These are phyloP conservation scores for Stigmatopora argus DNA, from an alignment of 2,113 vertebrate species.

Conservation along the genomic window DNA sequence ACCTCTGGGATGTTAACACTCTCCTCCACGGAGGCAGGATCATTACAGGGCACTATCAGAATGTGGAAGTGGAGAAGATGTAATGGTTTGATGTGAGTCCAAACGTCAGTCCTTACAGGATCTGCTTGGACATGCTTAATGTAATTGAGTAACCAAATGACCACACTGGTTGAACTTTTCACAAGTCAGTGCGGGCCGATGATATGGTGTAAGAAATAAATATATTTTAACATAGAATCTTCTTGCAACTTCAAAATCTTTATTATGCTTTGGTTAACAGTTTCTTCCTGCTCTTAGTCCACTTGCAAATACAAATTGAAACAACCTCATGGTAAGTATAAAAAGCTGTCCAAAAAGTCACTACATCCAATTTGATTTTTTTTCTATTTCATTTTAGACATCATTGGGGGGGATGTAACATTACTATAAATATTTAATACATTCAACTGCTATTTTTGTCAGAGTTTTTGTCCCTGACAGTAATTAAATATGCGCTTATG, in stretches of 20 bases:
- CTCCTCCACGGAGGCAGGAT: background rate
- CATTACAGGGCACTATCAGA: background rate
- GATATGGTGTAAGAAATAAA: background rate
- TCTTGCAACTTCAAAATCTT: background rate
- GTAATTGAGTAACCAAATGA: background rate
- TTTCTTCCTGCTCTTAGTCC: background rate
- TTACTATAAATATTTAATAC: too few species aligned
- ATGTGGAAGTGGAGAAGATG: conserved; percentile 4
- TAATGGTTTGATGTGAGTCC: background rate
- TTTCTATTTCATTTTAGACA: too few species aligned
- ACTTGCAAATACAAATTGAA: background rate
- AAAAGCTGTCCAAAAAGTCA: background rate
- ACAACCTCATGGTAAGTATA: background rate
- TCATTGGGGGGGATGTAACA: too few species aligned
- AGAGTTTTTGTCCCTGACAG: too few species aligned
- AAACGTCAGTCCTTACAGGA: background rate
- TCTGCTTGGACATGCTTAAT: background rate
- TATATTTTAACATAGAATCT: background rate
- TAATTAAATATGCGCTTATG: too few species aligned
- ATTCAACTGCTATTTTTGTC: too few species aligned
- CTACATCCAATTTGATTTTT: background rate
- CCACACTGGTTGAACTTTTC: background rate
- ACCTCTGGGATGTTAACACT: background rate
- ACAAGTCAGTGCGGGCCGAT: background rate
- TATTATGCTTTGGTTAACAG: background rate